Base-by-base conservation (phyloP, 2,888 invertebrate species). In the Cerceris rybyensis region DNA sequence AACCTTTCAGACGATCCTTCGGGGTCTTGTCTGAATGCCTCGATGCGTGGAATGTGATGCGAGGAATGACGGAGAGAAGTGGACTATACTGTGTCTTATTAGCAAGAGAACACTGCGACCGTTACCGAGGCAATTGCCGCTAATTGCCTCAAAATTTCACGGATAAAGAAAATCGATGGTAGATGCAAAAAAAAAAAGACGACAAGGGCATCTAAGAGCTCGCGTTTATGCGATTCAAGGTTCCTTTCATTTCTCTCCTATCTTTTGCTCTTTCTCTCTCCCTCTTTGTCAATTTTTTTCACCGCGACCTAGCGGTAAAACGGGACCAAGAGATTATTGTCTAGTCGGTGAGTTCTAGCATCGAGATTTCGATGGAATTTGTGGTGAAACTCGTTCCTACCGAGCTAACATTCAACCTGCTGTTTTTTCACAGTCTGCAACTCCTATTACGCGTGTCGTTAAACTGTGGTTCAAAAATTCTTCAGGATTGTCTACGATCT, bases 21-120 rank as follows among this genome's bases (percentile, higher is more conserved):
- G 54, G 52, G 52, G 67, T 76, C 75, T 76, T 64, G 64, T 59
- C 59, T 52, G 74, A 42, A 68, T 74, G 58, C 52, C 59, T 60
- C 17, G n/a, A 16, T 57, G 68, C 49, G 52, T 41, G 76, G 68
- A 64, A 76, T 68, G 68, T 54, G 64, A 68, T 59, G 52, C 59
- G 68, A 42, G 17, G 75, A 39, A 69, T 65, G 64, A 77, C 59
- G 46, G 60, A 59, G 28, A 42, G 68, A 54, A 42, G 49, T 13
- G n/a, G 39, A 9, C 49, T 49, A 39, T 14, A 8, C 9, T 9
- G 59, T 60, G 64, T 43, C 75, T 75, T 69, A 75, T 69, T 75
- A 57, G 42, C 46, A 17, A 57, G 46, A 57, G 46, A 17, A 17
- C 41, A 54, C 39, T 9, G 54, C 5, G 16, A 57, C 28, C 58